A percentile compares a stretch with the other conserved stretches of the same genome.
These are phyloP conservation scores for Sarcophilus harrisii DNA, from an alignment of 2,797 vertebrate genomes.

Conservation along the genomic window DNA sequence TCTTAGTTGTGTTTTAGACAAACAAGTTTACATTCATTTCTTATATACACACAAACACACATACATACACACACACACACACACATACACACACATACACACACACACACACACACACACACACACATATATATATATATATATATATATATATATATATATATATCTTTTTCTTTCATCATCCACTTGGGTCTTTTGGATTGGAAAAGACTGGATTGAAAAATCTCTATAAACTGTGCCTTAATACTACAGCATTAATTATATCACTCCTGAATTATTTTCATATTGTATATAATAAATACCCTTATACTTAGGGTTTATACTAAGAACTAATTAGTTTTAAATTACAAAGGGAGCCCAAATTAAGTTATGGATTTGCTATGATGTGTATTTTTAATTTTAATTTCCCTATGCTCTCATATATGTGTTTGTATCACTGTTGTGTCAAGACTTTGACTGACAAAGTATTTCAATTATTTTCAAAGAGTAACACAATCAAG, in stretches of 20 bases:
- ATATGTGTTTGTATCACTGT: slow-evolving; percentile 76
- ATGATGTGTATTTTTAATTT: slow-evolving; percentile 67
- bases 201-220: slow-evolving; percentile 76
- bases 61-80: too few species aligned
- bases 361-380: slow-evolving; percentile 77
- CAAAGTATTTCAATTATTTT: slow-evolving; percentile 85
- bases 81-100: neutral
- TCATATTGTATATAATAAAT: slow-evolving; percentile 73
- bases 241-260: slow-evolving; percentile 68
- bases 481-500: slow-evolving; percentile 81
- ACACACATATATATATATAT: too few species aligned
- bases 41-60: neutral
- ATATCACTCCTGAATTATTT: slow-evolving; percentile 68
- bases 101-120: too few species aligned
- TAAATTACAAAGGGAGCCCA: slow-evolving; percentile 73
- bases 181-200: slow-evolving; percentile 60
- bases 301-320: slow-evolving; percentile 69
- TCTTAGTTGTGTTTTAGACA: neutral
- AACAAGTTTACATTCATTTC: slow-evolving; percentile 45
- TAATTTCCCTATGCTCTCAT: slow-evolving; percentile 69
- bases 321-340: slow-evolving; percentile 73
- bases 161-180: slow-evolving; percentile 53
- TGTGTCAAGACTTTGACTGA: slow-evolving; percentile 81
- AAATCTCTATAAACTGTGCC: slow-evolving; percentile 64
- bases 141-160: too few species aligned